Conservation (phyloP, 2,797 vertebrate species). For the Mus minutoides region DNA sequence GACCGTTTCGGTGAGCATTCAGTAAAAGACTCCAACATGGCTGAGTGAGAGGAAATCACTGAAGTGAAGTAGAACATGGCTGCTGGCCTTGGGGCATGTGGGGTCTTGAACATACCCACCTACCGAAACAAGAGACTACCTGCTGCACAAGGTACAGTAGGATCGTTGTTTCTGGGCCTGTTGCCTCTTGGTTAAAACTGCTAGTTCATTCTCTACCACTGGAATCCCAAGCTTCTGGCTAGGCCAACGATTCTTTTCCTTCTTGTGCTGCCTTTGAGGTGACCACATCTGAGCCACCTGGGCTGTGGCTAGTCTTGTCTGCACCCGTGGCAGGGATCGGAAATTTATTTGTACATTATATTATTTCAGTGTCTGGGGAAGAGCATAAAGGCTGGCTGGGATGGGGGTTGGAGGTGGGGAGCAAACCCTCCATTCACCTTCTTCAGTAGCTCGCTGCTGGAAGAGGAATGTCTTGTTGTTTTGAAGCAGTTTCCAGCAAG, state of each 20-base stretch:
- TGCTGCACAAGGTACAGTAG: not conserved
- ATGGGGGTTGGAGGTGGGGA: too few species aligned
- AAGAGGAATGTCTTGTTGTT: not conserved
- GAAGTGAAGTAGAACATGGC: not conserved
- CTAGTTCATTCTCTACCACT: too few species aligned
- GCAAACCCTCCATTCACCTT: not conserved
- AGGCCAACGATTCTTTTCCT: not conserved
- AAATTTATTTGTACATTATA: accelerated
- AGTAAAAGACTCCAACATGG: not conserved
- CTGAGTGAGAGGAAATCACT: not conserved
- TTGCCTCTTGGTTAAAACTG: not conserved
- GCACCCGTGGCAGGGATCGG: not conserved
- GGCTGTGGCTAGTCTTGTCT: not conserved
- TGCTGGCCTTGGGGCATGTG: not conserved
- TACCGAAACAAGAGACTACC: not conserved
- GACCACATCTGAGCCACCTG: not conserved
- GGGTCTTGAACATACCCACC: not conserved
- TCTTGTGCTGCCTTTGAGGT: not conserved
- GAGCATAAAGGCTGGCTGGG: not conserved
- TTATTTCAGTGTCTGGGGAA: not conserved
- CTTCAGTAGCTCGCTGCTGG: not conserved
- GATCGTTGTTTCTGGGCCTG: not conserved
- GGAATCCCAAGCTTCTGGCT: not conserved
- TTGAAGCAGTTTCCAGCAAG: not conserved
- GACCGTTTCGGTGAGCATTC: not conserved